Conservation (phyloP, 1,140 invertebrate species). For the Sinonovacula constricta region DNA sequence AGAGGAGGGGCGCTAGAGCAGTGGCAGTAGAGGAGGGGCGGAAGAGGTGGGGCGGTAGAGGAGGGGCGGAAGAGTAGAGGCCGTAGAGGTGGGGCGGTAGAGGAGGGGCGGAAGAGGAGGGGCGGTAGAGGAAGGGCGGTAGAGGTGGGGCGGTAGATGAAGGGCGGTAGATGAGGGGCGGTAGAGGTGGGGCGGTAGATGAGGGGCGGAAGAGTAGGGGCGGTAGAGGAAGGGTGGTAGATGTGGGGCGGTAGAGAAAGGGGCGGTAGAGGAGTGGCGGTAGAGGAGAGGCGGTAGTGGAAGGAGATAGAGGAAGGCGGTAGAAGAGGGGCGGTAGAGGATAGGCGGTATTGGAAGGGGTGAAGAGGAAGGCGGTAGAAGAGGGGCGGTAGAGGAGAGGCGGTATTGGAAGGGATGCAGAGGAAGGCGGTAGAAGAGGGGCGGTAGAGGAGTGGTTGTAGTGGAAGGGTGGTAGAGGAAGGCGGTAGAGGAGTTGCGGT, state of each 20-base stretch:
- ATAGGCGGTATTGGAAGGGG: neutral
- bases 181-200: neutral
- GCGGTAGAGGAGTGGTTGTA: no score
- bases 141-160: neutral
- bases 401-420: neutral
- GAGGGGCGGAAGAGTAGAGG: neutral
- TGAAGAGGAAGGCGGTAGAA: neutral
- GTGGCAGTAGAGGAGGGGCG: neutral
- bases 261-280: neutral
- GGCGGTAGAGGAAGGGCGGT: neutral
- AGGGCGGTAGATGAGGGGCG: neutral
- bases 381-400: neutral
- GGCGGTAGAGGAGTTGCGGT: no score
- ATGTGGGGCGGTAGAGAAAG: neutral
- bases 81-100: neutral
- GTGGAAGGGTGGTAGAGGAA: no score
- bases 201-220: neutral
- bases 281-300: neutral
- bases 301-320: conserved; percentile 3
- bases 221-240: neutral
- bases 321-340: neutral
- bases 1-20: neutral
- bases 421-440: no score
- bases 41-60: neutral
- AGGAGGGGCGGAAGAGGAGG: neutral